phyloP scores from a whole-genome alignment of 2,888 invertebrate species.

The Gymnosoma rotundatum region DNA sequence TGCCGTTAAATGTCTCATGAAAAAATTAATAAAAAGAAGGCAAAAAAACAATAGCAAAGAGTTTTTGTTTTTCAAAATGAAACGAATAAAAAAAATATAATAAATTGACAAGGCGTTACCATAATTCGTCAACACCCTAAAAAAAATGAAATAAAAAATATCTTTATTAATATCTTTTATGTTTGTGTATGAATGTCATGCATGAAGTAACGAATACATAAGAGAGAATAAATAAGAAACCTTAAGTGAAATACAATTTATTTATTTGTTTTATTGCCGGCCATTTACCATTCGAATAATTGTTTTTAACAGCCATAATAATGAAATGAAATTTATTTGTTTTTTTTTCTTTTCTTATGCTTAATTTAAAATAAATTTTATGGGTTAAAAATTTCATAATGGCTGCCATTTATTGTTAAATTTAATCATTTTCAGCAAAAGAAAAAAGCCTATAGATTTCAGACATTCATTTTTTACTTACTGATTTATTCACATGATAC shows the following conservation, averaged over 20 bases:
- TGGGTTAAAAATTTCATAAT: constrained; percentile 68
- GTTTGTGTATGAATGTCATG: not conserved
- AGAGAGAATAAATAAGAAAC: not conserved
- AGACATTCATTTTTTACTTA: not conserved
- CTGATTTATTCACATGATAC: constrained; percentile 11
- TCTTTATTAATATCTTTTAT: not conserved
- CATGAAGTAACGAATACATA: not conserved
- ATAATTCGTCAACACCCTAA: constrained; percentile 80
- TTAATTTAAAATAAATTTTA: constrained; percentile 70
- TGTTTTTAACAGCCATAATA: constrained; percentile 63
- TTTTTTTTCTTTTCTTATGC: constrained; percentile 57
- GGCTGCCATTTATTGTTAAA: constrained; percentile 66
- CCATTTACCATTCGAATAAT: constrained; percentile 62
- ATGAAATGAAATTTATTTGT: constrained; percentile 58
- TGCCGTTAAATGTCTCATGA: constrained; percentile 15
- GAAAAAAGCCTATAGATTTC: constrained; percentile 6
- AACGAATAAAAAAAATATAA: not conserved
- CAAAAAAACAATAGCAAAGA: constrained; percentile 11
- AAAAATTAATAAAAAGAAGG: not conserved
- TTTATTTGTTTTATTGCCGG: constrained; percentile 38
- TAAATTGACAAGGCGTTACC: constrained; percentile 76
- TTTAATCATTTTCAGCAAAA: constrained; percentile 36
- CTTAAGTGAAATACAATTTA: constrained; percentile 18
- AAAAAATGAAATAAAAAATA: constrained; percentile 7
- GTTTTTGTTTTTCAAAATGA: not conserved